These are phyloP conservation scores for Actinia tenebrosa DNA, from an alignment of 64 coral and sea anemone species.

Conservation along the genomic window DNA sequence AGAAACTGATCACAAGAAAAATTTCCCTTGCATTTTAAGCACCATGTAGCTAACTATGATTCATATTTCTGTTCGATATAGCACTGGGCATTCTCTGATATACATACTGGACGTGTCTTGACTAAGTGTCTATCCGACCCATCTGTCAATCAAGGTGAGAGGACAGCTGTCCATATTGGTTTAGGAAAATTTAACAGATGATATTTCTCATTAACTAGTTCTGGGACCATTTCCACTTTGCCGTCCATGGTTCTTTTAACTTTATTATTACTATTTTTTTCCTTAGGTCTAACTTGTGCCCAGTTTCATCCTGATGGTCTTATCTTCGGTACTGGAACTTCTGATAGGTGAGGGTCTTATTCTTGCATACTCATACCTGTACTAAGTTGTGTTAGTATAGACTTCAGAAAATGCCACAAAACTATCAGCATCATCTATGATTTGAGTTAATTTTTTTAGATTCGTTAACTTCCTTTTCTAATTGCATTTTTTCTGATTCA, in stretches of 20 bases:
- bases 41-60: no score
- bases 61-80: not conserved
- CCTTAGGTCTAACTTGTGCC: constrained; percentile 79
- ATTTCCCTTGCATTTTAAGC: no score
- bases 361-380: not conserved
- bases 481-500: not conserved
- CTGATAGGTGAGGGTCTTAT: constrained; percentile 63
- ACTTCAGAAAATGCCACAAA: no score
- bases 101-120: constrained; percentile 83
- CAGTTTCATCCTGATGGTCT: constrained; percentile 99
- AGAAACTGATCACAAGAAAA: no score
- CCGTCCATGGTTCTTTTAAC: no score
- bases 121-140: constrained; percentile 94
- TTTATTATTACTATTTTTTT: not conserved
- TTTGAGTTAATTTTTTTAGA: not conserved
- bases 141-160: constrained; percentile 81
- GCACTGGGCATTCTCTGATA: constrained; percentile 99
- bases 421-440: no score
- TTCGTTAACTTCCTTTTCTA: not conserved
- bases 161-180: not conserved
- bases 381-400: not conserved
- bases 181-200: no score
- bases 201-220: no score
- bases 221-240: no score
- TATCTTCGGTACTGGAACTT: constrained; percentile 99